These are phyloP conservation scores for Parotocinclus haroldoi DNA, from an alignment of 2,797 vertebrate species.

Conservation along the genomic window DNA sequence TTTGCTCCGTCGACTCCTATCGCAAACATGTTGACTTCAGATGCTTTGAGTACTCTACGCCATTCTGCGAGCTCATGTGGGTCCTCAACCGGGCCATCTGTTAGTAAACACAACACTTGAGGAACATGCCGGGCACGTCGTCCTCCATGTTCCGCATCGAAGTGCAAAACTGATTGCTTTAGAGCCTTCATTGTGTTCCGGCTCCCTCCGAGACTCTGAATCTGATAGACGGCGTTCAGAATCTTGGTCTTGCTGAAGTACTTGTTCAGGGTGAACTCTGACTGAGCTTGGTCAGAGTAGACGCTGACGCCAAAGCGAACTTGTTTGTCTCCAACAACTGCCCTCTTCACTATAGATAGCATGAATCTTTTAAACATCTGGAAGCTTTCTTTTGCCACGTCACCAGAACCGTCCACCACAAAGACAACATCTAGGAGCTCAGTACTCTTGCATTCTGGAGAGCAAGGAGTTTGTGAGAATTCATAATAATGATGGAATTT, in stretches of 20 bases:
- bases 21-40: conserved; percentile 64
- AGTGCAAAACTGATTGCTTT: conserved; percentile 59
- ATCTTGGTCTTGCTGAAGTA: conserved; percentile 57
- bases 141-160: conserved; percentile 61
- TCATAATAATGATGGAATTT: no score
- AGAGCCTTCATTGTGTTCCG: conserved; percentile 72
- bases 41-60: conserved; percentile 47
- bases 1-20: conserved; percentile 67
- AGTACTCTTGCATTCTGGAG: conserved; percentile 71
- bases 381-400: conserved; percentile 57
- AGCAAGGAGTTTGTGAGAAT: not conserved
- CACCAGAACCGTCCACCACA: conserved; percentile 69
- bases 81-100: conserved; percentile 70
- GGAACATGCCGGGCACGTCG: conserved; percentile 53
- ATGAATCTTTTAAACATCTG: conserved; percentile 69
- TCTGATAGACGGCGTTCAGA: conserved; percentile 54
- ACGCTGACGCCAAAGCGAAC: conserved; percentile 72
- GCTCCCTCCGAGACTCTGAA: conserved; percentile 48
- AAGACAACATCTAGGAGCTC: conserved; percentile 80
- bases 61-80: conserved; percentile 39
- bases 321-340: conserved; percentile 61
- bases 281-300: conserved; percentile 52
- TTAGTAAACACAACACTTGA: conserved; percentile 76
- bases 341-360: conserved; percentile 66
- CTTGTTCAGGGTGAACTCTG: conserved; percentile 60